Conservation (phyloP, 1,140 invertebrate species). For the Cepaea nemoralis region DNA sequence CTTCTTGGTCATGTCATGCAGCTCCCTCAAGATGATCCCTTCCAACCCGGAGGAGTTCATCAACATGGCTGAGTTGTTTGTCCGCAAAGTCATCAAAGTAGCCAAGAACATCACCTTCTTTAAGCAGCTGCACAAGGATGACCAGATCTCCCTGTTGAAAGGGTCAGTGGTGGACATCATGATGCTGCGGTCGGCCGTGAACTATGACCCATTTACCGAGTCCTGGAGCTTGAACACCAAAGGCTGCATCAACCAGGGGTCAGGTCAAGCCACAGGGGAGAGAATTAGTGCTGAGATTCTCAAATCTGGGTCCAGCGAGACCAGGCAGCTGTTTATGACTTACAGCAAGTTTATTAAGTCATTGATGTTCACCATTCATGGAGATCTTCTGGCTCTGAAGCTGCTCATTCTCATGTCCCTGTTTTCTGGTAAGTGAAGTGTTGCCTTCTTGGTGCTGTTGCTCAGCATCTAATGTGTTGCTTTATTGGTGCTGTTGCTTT, state of each 20-base stretch:
- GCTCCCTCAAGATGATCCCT: slow-evolving; percentile 50
- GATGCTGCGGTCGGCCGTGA: slow-evolving; percentile 66
- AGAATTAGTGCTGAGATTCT: slow-evolving; percentile 58
- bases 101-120: slow-evolving; percentile 64
- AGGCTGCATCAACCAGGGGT: slow-evolving; percentile 47
- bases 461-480: too few species aligned
- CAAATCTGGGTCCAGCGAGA: slow-evolving; percentile 55
- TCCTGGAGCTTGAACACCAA: slow-evolving; percentile 61
- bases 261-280: slow-evolving; percentile 13
- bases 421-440: slow-evolving; percentile 54
- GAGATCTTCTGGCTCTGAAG: slow-evolving; percentile 61
- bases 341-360: slow-evolving; percentile 65
- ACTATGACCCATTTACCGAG: slow-evolving; percentile 63
- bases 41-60: slow-evolving; percentile 62
- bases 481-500: too few species aligned
- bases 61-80: slow-evolving; percentile 67
- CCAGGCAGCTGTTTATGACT: slow-evolving; percentile 57
- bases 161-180: slow-evolving; percentile 68
- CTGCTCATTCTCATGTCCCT: slow-evolving; percentile 65
- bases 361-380: slow-evolving; percentile 59
- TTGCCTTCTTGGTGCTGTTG: too few species aligned
- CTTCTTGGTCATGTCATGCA: slow-evolving; percentile 55
- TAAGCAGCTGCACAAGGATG: slow-evolving; percentile 60
- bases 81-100: slow-evolving; percentile 65
- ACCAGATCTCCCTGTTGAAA: slow-evolving; percentile 67